Conservation (phyloP, 2,888 invertebrate species). For the Drosophila ustulata region DNA sequence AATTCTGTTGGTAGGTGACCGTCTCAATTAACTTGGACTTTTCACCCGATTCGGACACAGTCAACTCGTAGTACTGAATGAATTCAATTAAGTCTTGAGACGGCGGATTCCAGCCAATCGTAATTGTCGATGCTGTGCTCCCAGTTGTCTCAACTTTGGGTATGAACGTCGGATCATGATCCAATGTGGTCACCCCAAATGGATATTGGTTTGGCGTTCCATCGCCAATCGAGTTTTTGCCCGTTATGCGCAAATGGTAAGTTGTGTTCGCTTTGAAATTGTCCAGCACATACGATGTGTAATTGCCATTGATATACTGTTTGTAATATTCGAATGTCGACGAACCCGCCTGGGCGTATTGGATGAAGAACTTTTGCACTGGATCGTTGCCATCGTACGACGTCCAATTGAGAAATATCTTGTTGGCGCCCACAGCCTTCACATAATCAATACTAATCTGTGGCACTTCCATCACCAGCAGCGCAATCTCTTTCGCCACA, state of each 20-base stretch:
- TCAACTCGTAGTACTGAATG: conserved; percentile 91
- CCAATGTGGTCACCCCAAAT: conserved; percentile 88
- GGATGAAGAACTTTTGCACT: conserved; percentile 87
- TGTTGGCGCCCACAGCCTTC: conserved; percentile 90
- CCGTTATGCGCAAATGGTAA: conserved; percentile 89
- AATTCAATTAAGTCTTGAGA: conserved; percentile 88
- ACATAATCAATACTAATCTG: conserved; percentile 90
- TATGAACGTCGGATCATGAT: conserved; percentile 91
- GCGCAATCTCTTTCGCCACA: conserved; percentile 85
- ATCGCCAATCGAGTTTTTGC: conserved; percentile 88
- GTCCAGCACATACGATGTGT: conserved; percentile 89
- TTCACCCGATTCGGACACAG: conserved; percentile 87
- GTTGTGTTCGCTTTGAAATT: conserved; percentile 88
- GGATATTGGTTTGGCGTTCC: conserved; percentile 86
- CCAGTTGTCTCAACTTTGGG: conserved; percentile 92
- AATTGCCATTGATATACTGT: conserved; percentile 87
- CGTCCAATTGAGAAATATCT: conserved; percentile 94
- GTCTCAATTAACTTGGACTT: conserved; percentile 86
- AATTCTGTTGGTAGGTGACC: conserved; percentile 88
- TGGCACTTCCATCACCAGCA: conserved; percentile 90
- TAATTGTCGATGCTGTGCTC: conserved; percentile 89
- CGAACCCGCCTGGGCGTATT: conserved; percentile 87
- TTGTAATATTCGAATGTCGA: conserved; percentile 87
- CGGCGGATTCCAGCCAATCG: conserved; percentile 92
- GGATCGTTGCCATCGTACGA: conserved; percentile 91